Base-by-base conservation (phyloP, 1,140 invertebrate species). In the Leptopilina boulardi region DNA sequence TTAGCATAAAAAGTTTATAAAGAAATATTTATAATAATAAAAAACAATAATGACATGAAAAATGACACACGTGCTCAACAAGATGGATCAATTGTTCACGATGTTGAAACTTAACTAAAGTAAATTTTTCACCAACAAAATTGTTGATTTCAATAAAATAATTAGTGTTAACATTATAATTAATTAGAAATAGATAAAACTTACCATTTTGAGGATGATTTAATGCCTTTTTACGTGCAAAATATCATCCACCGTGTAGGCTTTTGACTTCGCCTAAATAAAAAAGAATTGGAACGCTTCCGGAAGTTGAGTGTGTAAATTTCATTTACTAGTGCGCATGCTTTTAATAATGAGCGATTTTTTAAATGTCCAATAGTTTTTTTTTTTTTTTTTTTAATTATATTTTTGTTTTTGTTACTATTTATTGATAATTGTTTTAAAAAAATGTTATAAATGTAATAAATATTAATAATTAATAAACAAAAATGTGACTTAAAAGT, bases 191-290 rank as follows among this genome's bases (percentile, higher is more conserved):
- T n/a, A n/a, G n/a, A 13, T 13, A 66, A 59, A 77, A 73, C 87
- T 89, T 82, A 87, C 87, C 87, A 89, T 89, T 72, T 84, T 44
- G 73, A 54, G 38, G 23, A 18, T 23, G 66, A 82, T 85, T 79
- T 84, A 71, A 83, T 51, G 75, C 84, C 71, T 80, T 83, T n/a
- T 79, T 70, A 19, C 77, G 77, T 81, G 82, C 82, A n/a, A 85
- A 80, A 84, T 47, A 83, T 77, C 77, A 44, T 80, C 81, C 71
- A 79, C 80, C 82, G 84, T 78, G 78, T 80, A 80, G 75, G 66
- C 74, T 10, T 11, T 71, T 81, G 78, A 80, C 76, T 77, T 76
- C 73, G 74, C 81, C 82, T 83, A 77, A 71, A 70, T 77, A 42
- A 83, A 84, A 84, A 81, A 80, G 86, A 89, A 84, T n/a, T 85